Percentiles rank a stretch among this genome's conserved stretches.
Evolutionary conservation across 2,797 vertebrate genomes (phyloP).

Genomic region (Nyctalus aviator): DNA sequence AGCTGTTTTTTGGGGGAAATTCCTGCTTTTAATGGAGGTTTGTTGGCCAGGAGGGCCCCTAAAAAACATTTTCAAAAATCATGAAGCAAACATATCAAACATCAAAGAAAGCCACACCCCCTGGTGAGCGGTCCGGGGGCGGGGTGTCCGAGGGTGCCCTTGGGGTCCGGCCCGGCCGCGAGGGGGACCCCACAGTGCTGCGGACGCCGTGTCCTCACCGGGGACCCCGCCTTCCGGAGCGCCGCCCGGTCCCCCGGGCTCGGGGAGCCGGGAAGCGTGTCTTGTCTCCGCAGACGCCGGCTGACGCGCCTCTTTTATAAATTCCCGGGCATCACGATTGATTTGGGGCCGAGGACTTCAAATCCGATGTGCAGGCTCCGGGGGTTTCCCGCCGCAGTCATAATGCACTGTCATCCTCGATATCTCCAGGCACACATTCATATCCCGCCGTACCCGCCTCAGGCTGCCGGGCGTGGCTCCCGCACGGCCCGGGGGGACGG

Average conservation of each 20-base stretch:
- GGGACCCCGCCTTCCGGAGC: slow-evolving; percentile 48
- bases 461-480: slow-evolving; percentile 82
- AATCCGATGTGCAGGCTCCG: slow-evolving; percentile 91
- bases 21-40: background rate
- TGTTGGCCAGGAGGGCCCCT: background rate
- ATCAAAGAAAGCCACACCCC: slow-evolving; percentile 6
- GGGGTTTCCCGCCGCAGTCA: slow-evolving; percentile 89
- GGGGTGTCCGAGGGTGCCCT: no score
- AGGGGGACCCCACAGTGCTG: fast-evolving
- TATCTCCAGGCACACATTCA: slow-evolving; percentile 91
- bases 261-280: slow-evolving; percentile 87
- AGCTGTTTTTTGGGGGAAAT: background rate
- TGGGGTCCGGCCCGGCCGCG: fast-evolving
- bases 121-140: background rate
- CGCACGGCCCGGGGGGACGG: slow-evolving; percentile 49
- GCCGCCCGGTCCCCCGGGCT: slow-evolving; percentile 82
- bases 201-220: fast-evolving
- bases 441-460: slow-evolving; percentile 67
- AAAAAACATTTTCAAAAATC: background rate
- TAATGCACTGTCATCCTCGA: slow-evolving; percentile 92
- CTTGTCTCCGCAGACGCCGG: slow-evolving; percentile 90
- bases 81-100: background rate
- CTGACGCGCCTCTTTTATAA: slow-evolving; percentile 91
- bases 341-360: slow-evolving; percentile 94
- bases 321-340: slow-evolving; percentile 95